Evolutionary conservation across 1,140 invertebrate species (phyloP).

Genomic region (Aphelenchoides fujianensis): DNA sequence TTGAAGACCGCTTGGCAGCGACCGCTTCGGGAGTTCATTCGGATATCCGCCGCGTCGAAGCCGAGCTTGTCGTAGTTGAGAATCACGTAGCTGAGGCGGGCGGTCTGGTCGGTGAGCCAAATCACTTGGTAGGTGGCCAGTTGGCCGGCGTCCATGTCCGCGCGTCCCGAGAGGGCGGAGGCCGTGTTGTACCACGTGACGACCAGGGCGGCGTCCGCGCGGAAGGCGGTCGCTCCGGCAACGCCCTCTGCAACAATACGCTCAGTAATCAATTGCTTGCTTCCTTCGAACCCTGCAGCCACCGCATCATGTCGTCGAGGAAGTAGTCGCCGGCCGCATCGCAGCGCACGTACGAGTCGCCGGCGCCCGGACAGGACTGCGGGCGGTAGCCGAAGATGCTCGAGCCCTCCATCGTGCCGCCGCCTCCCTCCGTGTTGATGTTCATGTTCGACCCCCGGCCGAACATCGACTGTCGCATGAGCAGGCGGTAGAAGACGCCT

Average conservation of each 20-base stretch:
- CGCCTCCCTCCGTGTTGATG: constrained; percentile 38
- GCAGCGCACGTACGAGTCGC: constrained; percentile 57
- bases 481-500: constrained; percentile 60
- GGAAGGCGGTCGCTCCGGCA: constrained; percentile 58
- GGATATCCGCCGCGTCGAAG: constrained; percentile 51
- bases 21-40: constrained; percentile 47
- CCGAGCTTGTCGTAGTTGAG: constrained; percentile 56
- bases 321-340: constrained; percentile 57
- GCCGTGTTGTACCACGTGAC: constrained; percentile 63
- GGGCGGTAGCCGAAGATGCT: constrained; percentile 53
- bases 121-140: constrained; percentile 59
- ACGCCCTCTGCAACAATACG: too few relatives aligned
- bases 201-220: constrained; percentile 59
- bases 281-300: too few relatives aligned
- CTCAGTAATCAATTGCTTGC: too few relatives aligned
- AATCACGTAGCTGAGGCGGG: constrained; percentile 50
- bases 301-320: constrained; percentile 61
- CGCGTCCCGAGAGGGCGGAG: constrained; percentile 58
- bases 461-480: constrained; percentile 60
- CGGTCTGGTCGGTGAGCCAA: constrained; percentile 47
- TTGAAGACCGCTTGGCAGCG: constrained; percentile 59
- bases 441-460: constrained; percentile 54
- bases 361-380: constrained; percentile 51
- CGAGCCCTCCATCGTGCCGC: constrained; percentile 45
- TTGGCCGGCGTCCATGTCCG: constrained; percentile 60